These are phyloP conservation scores for Neomorphus geoffroyi DNA, from an alignment of 2,797 vertebrate genomes.

Conservation along the genomic window DNA sequence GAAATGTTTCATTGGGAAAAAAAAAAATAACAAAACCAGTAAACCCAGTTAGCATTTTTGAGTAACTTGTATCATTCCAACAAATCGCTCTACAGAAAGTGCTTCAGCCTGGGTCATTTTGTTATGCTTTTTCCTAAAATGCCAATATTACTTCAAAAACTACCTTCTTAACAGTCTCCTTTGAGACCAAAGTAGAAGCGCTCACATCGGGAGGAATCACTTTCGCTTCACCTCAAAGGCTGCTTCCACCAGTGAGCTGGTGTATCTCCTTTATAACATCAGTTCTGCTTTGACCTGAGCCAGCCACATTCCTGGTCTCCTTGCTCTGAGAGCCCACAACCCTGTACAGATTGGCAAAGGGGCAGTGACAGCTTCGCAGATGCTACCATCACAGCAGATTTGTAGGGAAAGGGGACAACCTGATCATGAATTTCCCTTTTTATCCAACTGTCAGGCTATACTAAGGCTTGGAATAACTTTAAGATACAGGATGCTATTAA, in stretches of 20 bases:
- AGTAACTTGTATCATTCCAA: not conserved
- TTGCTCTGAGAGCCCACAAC: not conserved
- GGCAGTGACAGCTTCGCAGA: not conserved
- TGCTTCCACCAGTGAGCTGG: not conserved
- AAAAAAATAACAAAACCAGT: not conserved
- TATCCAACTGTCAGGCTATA: not conserved
- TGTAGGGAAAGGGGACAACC: not conserved
- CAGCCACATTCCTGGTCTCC: not conserved
- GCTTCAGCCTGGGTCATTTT: not conserved
- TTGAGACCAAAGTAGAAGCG: not conserved
- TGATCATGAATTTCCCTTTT: not conserved
- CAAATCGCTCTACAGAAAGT: not conserved
- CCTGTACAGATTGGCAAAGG: not conserved
- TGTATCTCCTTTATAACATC: too few species aligned
- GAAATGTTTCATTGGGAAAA: not conserved
- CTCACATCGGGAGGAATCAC: not conserved
- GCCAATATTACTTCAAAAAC: not conserved
- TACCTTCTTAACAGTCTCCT: not conserved
- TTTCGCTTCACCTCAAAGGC: not conserved
- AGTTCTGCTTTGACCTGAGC: not conserved
- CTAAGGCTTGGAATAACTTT: not conserved
- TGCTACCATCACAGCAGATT: not conserved
- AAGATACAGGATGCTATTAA: not conserved
- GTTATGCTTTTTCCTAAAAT: not conserved
- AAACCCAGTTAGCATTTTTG: not conserved